These are phyloP conservation scores for Rhopalosiphum nymphaeae DNA, from an alignment of 2,888 invertebrate species.

Conservation along the genomic window DNA sequence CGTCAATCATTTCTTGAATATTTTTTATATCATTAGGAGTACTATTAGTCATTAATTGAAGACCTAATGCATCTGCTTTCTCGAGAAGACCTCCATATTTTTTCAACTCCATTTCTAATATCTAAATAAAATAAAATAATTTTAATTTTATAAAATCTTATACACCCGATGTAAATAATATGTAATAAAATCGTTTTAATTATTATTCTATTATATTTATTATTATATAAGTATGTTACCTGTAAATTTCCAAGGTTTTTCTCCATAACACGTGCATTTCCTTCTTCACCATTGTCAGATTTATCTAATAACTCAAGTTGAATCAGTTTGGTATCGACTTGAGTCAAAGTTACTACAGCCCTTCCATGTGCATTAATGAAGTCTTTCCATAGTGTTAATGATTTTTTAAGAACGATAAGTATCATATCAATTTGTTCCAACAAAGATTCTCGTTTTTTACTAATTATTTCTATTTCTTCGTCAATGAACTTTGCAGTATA, in stretches of 20 bases:
- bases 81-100: conserved; percentile 73
- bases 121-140: conserved; percentile 22
- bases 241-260: conserved; percentile 60
- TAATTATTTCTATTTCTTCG: conserved; percentile 68
- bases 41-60: conserved; percentile 75
- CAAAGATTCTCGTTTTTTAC: conserved; percentile 43
- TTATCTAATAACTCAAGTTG: conserved; percentile 76
- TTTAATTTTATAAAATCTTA: neutral
- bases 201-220: neutral
- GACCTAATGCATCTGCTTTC: conserved; percentile 76
- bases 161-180: neutral
- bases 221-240: conserved; percentile 10
- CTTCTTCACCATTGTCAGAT: conserved; percentile 55
- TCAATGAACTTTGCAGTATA: conserved; percentile 74
- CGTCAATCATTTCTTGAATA: conserved; percentile 76
- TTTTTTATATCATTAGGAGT: conserved; percentile 74
- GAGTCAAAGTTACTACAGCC: conserved; percentile 79
- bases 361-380: conserved; percentile 81
- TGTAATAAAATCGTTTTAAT: neutral
- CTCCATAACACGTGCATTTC: conserved; percentile 22
- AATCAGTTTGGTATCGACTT: conserved; percentile 80
- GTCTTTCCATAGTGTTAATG: conserved; percentile 76
- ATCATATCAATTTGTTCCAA: conserved; percentile 39
- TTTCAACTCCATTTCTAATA: conserved; percentile 73
- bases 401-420: conserved; percentile 73